A percentile compares a stretch with the other conserved stretches of the same genome.
Evolutionary conservation across 2,113 vertebrate genomes (phyloP).

Genomic region (Amphilophus citrinellus): DNA sequence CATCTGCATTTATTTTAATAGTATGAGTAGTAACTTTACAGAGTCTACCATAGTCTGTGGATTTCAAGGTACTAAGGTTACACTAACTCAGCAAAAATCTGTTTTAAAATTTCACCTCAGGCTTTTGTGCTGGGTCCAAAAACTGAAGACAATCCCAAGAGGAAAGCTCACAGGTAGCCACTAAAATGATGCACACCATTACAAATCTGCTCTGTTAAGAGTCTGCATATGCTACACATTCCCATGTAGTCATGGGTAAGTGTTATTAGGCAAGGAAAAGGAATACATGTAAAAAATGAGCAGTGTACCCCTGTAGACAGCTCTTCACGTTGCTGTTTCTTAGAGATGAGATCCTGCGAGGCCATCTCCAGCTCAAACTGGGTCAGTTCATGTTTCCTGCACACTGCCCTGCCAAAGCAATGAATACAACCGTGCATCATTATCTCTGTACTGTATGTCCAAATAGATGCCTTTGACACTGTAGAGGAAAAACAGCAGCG

Average conservation of each 20-base stretch:
- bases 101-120: no score
- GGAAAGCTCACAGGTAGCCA: no score
- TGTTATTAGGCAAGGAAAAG: background rate
- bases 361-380: conserved; percentile 94
- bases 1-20: no score
- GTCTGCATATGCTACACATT: background rate
- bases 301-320: conserved; percentile 88
- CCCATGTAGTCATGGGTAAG: background rate
- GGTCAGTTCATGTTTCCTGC: conserved; percentile 93
- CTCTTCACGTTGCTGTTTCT: conserved; percentile 95
- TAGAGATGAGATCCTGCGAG: conserved; percentile 88
- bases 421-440: background rate
- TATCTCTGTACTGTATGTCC: no score
- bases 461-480: background rate
- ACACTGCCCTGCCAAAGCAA: conserved; percentile 86
- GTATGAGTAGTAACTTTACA: no score
- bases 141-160: no score
- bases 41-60: no score
- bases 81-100: background rate
- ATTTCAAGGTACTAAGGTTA: no score
- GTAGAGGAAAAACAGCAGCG: background rate
- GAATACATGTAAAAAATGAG: background rate
- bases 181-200: no score
- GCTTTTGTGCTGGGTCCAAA: no score
- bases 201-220: background rate